Conservation (phyloP, 2,113 vertebrate species). For the Nestor notabilis region DNA sequence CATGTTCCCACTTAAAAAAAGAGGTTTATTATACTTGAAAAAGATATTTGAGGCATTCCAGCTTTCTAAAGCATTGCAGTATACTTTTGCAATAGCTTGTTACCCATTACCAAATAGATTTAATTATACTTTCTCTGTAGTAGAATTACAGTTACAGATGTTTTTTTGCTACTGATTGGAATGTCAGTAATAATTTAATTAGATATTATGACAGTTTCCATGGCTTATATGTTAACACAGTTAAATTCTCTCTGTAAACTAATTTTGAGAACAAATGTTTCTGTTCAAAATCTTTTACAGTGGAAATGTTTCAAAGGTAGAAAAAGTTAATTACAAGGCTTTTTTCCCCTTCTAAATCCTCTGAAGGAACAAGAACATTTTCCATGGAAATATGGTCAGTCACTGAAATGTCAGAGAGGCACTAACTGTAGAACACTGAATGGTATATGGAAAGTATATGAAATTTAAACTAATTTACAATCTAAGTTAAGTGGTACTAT, state of each 20-base stretch:
- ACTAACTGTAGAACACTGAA: conserved; percentile 63
- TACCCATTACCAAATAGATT: conserved; percentile 49
- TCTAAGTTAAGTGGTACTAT: conserved; percentile 77
- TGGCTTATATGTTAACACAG: conserved; percentile 63
- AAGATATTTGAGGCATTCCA: conserved; percentile 54
- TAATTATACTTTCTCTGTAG: conserved; percentile 52
- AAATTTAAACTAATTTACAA: conserved; percentile 72
- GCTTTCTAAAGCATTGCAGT: conserved; percentile 8
- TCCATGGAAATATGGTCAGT: conserved; percentile 69
- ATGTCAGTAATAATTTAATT: conserved; percentile 64
- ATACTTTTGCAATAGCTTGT: conserved; percentile 54
- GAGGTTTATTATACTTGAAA: conserved; percentile 41
- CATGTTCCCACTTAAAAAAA: conserved; percentile 48
- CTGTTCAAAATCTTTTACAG: conserved; percentile 58
- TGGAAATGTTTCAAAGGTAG: conserved; percentile 71
- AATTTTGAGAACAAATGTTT: conserved; percentile 69
- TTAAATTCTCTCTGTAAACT: conserved; percentile 62
- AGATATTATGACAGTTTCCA: conserved; percentile 61
- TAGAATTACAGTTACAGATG: conserved; percentile 66
- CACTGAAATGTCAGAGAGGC: conserved; percentile 48
- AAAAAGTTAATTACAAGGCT: conserved; percentile 56
- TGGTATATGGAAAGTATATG: conserved; percentile 71
- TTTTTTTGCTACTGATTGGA: conserved; percentile 69
- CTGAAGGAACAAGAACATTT: conserved; percentile 54
- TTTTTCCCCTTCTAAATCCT: conserved; percentile 28